These are phyloP conservation scores for Melipona bicolor DNA, from an alignment of 2,888 invertebrate genomes.

Conservation along the genomic window DNA sequence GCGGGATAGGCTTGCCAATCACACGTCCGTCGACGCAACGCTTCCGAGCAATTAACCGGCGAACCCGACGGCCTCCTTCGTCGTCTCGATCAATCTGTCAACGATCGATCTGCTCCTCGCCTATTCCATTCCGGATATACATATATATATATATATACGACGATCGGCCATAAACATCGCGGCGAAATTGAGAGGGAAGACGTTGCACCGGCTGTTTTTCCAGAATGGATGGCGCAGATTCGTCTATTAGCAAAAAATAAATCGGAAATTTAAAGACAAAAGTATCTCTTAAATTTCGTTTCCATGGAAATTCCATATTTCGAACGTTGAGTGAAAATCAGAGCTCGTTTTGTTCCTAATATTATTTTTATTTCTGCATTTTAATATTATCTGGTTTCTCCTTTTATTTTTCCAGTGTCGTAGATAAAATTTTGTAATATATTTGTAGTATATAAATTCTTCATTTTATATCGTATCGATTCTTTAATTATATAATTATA, in stretches of 20 bases:
- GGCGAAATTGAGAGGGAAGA: neutral
- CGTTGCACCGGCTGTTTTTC: neutral
- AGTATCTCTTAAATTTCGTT: neutral
- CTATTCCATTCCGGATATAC: conserved; percentile 9
- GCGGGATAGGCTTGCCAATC: conserved; percentile 57
- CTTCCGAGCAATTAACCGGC: conserved; percentile 58
- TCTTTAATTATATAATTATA: no score
- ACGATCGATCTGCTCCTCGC: conserved; percentile 24
- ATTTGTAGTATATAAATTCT: no score
- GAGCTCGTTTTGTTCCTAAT: no score
- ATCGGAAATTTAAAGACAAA: neutral
- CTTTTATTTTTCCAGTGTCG: no score
- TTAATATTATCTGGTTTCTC: no score
- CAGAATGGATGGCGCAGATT: neutral
- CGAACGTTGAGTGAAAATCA: neutral
- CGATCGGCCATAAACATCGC: neutral
- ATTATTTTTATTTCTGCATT: no score
- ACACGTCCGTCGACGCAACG: conserved; percentile 48
- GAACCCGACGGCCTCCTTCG: conserved; percentile 46
- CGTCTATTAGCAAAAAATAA: neutral
- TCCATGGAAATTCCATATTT: neutral
- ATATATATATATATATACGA: neutral
- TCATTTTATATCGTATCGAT: no score
- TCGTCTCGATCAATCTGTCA: conserved; percentile 52
- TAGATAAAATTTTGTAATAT: no score